Evolutionary conservation across 2,797 vertebrate species (phyloP).

Genomic region (Momotus momota): DNA sequence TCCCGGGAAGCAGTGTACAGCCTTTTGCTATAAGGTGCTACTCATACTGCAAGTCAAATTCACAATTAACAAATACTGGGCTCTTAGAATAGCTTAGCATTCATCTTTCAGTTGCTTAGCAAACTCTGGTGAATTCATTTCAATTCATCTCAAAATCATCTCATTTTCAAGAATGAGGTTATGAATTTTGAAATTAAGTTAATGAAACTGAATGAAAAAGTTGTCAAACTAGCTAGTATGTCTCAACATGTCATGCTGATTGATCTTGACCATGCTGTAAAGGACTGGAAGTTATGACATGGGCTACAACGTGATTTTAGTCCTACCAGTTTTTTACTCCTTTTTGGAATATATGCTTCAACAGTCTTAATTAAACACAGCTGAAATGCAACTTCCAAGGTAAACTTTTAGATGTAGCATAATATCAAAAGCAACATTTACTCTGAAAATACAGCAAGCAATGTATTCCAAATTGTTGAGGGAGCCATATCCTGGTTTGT

Average conservation of each 20-base stretch:
- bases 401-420: background rate
- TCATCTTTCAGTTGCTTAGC: background rate
- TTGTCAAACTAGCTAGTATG: background rate
- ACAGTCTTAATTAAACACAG: background rate
- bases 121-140: background rate
- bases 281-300: background rate
- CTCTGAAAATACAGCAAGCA: background rate
- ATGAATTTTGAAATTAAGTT: background rate
- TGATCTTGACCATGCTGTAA: background rate
- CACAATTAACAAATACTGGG: background rate
- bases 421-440: background rate
- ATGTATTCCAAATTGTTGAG: background rate
- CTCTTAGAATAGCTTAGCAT: background rate
- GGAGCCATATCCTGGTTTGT: background rate
- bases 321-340: background rate
- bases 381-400: background rate
- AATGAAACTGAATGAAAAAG: background rate
- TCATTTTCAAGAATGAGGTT: rapidly evolving
- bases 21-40: background rate
- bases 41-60: background rate
- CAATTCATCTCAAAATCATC: background rate
- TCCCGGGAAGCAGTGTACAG: background rate
- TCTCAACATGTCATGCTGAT: background rate
- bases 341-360: background rate
- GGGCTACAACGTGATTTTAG: background rate